phyloP scores from a whole-genome alignment of 2,888 invertebrate species.

The Volucella zonaria region DNA sequence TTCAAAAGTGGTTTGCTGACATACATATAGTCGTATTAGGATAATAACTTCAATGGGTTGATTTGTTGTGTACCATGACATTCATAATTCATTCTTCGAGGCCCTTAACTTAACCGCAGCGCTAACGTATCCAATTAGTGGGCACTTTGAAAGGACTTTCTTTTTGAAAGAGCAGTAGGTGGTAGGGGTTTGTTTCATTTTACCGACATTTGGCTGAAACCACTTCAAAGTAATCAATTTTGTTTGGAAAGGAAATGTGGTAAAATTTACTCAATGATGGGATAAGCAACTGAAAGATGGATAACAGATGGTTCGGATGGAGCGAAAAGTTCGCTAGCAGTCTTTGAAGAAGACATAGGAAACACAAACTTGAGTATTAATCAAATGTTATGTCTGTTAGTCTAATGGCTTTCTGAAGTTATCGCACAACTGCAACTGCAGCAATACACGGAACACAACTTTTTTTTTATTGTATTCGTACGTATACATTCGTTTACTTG shows the following conservation, averaged over 20 bases:
- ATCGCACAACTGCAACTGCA: too few species aligned
- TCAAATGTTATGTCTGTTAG: too few species aligned
- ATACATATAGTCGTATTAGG: slow-evolving; percentile 33
- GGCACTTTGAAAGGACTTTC: background rate
- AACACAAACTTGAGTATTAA: too few species aligned
- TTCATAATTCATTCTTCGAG: slow-evolving; percentile 24
- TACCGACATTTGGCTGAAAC: background rate
- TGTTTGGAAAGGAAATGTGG: background rate
- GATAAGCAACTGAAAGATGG: too few species aligned
- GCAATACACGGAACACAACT: too few species aligned
- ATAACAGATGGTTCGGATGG: too few species aligned
- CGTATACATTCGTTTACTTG: too few species aligned
- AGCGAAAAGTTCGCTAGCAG: too few species aligned
- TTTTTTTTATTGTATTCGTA: too few species aligned
- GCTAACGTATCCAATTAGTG: slow-evolving; percentile 23
- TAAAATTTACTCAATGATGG: too few species aligned
- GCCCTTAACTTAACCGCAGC: slow-evolving; percentile 11
- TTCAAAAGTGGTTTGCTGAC: slow-evolving; percentile 41
- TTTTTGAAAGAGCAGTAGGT: background rate
- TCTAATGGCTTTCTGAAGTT: too few species aligned
- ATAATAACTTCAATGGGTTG: slow-evolving; percentile 51
- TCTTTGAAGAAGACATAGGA: too few species aligned
- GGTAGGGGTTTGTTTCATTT: background rate
- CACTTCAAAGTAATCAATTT: background rate
- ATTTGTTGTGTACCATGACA: slow-evolving; percentile 23